phyloP scores from a whole-genome alignment of 1,140 invertebrate species.

The Drosophila takahashii region DNA sequence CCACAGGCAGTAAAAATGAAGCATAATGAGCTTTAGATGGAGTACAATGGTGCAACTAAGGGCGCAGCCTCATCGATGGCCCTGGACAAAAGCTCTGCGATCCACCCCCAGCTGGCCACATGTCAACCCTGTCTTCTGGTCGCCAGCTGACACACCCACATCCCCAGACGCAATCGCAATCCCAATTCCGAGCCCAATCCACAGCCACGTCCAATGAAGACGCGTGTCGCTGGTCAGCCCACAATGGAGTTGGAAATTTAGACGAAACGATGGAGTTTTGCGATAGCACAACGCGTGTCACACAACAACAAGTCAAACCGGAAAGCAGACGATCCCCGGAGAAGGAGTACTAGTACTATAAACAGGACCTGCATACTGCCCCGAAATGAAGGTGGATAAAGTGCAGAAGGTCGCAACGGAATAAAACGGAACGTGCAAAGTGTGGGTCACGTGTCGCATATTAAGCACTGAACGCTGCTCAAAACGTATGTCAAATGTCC shows the following conservation, averaged over 20 bases:
- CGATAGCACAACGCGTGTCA: constrained; percentile 71
- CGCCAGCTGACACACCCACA: constrained; percentile 39
- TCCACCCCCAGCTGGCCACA: constrained; percentile 58
- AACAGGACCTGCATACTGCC: constrained; percentile 67
- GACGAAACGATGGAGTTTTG: constrained; percentile 32
- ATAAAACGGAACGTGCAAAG: constrained; percentile 62
- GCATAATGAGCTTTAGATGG: constrained; percentile 9
- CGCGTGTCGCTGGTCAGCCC: constrained; percentile 71
- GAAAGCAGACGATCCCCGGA: constrained; percentile 52
- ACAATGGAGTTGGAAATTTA: constrained; percentile 51
- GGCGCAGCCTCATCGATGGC: constrained; percentile 14
- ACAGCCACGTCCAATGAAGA: constrained; percentile 37
- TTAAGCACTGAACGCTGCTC: constrained; percentile 73
- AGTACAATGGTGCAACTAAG: constrained; percentile 6
- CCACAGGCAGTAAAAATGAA: constrained; percentile 19
- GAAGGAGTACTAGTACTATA: constrained; percentile 2
- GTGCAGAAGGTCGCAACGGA: constrained; percentile 37
- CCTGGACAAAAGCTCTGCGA: constrained; percentile 36
- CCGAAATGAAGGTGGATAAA: constrained; percentile 44
- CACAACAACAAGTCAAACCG: constrained; percentile 78
- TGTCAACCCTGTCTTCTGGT: constrained; percentile 49
- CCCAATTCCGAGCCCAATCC: neutral
- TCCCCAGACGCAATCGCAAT: constrained; percentile 1
- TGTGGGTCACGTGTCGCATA: constrained; percentile 80
- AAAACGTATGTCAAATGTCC: constrained; percentile 77